phyloP scores from a whole-genome alignment of 2,797 vertebrate genomes.

The Notolepis coatsorum region DNA sequence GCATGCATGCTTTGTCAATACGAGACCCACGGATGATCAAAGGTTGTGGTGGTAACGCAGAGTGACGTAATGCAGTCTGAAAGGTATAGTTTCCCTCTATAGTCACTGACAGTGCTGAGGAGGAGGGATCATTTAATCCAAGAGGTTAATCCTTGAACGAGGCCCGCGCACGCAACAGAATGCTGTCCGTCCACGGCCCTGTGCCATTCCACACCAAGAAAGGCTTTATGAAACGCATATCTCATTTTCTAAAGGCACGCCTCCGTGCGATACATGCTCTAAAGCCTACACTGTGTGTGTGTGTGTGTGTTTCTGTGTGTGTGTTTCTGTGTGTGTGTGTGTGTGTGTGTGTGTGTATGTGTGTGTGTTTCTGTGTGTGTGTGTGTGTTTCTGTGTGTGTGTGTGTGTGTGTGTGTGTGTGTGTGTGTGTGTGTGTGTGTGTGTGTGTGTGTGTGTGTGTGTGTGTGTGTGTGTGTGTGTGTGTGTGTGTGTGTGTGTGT shows the following conservation, averaged over 20 bases:
- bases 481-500: too few relatives aligned
- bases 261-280: slow-evolving; percentile 28
- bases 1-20: too few relatives aligned
- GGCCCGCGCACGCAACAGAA: slow-evolving; percentile 29
- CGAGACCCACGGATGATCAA: too few relatives aligned
- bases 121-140: slow-evolving; percentile 50
- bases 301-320: slow-evolving; percentile 2
- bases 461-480: neutral
- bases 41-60: too few relatives aligned
- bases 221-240: slow-evolving; percentile 36
- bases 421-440: too few relatives aligned
- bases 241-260: slow-evolving; percentile 37
- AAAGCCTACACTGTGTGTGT: slow-evolving; percentile 20
- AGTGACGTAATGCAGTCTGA: too few relatives aligned
- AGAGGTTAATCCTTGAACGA: slow-evolving; percentile 56
- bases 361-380: neutral
- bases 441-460: too few relatives aligned
- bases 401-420: too few relatives aligned
- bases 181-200: slow-evolving; percentile 8
- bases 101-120: neutral
- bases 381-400: neutral
- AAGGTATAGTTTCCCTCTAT: slow-evolving; percentile 23
- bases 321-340: neutral
- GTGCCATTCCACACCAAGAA: slow-evolving; percentile 19
- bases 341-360: too few relatives aligned